Evolutionary conservation across 2,888 invertebrate genomes (phyloP).

Genomic region (Macropis europaea): DNA sequence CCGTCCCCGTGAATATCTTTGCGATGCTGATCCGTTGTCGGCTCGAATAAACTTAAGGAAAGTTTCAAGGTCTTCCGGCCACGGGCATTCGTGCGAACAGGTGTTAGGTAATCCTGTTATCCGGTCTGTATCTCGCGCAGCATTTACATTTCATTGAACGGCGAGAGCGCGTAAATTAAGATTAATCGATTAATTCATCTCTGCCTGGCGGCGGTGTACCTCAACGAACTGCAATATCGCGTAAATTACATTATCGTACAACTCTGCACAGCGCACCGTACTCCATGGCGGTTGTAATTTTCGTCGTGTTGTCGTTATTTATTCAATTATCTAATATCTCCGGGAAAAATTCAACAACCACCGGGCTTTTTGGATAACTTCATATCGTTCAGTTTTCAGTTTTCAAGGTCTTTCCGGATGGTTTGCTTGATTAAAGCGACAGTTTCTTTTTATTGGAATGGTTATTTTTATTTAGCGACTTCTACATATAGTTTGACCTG

Average conservation of each 20-base stretch:
- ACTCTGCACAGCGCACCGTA: neutral
- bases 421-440: too few species aligned
- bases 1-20: constrained; percentile 4
- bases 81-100: neutral
- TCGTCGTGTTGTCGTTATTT: constrained; percentile 1
- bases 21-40: neutral
- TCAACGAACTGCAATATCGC: constrained; percentile 1
- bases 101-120: neutral
- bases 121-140: neutral
- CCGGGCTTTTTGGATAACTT: too few species aligned
- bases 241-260: constrained; percentile 22
- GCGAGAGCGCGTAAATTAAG: constrained; percentile 14
- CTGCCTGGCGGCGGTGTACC: constrained; percentile 1
- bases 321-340: neutral
- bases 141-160: constrained; percentile 9
- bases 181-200: constrained; percentile 21
- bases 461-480: too few species aligned
- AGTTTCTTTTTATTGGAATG: too few species aligned
- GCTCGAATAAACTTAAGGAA: constrained; percentile 29
- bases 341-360: too few species aligned
- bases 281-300: neutral
- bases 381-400: too few species aligned
- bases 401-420: too few species aligned
- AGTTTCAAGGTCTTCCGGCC: constrained; percentile 36
- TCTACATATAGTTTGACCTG: too few species aligned